phyloP scores from a whole-genome alignment of 2,113 vertebrate genomes.

The Gracilinanus agilis region DNA sequence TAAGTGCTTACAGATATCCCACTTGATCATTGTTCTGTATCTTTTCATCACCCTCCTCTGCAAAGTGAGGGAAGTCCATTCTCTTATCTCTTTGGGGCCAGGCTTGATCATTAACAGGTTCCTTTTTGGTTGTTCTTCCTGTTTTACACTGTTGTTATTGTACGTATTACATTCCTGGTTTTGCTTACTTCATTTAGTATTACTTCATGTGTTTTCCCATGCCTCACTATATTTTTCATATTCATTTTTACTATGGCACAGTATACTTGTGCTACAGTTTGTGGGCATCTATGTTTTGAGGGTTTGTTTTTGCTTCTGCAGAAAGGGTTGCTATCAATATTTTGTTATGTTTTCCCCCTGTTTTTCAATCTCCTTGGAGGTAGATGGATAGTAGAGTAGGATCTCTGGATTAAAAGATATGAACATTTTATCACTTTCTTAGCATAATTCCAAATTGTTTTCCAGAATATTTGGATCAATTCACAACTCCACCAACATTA shows the following conservation, averaged over 20 bases:
- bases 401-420: neutral
- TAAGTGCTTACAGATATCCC: neutral
- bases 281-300: neutral
- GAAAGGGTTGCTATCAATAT: neutral
- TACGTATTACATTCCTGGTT: neutral
- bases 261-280: neutral
- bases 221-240: neutral
- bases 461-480: neutral
- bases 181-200: neutral
- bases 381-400: neutral
- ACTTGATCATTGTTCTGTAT: neutral
- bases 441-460: neutral
- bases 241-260: neutral
- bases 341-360: neutral
- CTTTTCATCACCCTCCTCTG: neutral
- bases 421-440: neutral
- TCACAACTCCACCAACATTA: neutral
- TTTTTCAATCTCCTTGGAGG: neutral
- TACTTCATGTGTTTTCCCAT: neutral
- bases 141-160: neutral
- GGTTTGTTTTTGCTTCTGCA: neutral
- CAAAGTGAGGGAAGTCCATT: neutral
- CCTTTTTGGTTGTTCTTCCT: neutral
- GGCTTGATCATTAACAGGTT: neutral
- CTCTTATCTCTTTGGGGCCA: neutral